Evolutionary conservation across 2,797 vertebrate genomes (phyloP).

Genomic region (Lepilemur septentrionalis): DNA sequence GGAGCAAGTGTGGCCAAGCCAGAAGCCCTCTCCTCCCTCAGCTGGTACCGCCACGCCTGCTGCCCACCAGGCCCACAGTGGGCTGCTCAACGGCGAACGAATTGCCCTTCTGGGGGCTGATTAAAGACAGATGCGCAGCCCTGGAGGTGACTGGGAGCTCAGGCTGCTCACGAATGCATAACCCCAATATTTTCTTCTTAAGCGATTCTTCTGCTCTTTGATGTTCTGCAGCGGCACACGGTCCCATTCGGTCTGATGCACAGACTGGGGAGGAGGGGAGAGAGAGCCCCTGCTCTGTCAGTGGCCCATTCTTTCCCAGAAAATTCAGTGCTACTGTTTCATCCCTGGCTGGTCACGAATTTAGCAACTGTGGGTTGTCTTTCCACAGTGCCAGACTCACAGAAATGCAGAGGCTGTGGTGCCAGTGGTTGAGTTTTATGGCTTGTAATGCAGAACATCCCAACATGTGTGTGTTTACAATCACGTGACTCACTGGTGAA

Average conservation of each 20-base stretch:
- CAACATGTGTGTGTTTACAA: neutral
- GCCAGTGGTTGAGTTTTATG: neutral
- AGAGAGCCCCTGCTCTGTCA: neutral
- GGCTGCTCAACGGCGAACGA: neutral
- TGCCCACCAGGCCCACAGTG: accelerated
- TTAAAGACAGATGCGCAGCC: neutral
- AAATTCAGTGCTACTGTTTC: slow-evolving; percentile 42
- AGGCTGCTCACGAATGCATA: slow-evolving; percentile 46
- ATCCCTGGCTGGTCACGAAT: slow-evolving; percentile 54
- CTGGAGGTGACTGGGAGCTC: neutral
- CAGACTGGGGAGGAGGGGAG: neutral
- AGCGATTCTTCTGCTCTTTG: slow-evolving; percentile 60
- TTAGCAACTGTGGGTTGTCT: slow-evolving; percentile 4
- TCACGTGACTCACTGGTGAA: neutral
- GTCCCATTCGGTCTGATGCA: slow-evolving; percentile 38
- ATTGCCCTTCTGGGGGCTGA: neutral
- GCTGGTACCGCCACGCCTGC: neutral
- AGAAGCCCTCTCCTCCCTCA: neutral
- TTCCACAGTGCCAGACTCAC: neutral
- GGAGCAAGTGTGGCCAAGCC: neutral
- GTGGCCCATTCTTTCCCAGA: neutral
- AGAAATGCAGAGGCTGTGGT: neutral
- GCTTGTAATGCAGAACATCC: neutral
- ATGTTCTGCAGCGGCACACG: slow-evolving; percentile 6
- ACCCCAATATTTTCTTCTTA: slow-evolving; percentile 68